Conservation (phyloP, 2,113 vertebrate genomes). For the Leptocoma aspasia region DNA sequence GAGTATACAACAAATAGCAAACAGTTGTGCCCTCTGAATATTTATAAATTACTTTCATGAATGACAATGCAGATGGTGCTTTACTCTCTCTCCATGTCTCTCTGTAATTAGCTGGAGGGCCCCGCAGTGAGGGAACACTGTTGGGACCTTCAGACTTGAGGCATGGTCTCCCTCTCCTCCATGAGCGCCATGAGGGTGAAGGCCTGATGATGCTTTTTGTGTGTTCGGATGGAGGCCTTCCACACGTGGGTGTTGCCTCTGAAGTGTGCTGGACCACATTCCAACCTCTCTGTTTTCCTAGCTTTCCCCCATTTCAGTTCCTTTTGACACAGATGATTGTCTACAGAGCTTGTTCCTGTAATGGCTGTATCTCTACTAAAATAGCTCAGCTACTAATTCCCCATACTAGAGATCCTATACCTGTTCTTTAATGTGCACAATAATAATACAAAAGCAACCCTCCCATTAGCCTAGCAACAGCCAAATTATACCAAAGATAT, state of each 20-base stretch:
- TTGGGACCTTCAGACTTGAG: background rate
- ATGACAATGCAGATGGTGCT: background rate
- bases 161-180: background rate
- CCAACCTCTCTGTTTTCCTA: background rate
- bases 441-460: background rate
- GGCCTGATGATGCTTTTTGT: background rate
- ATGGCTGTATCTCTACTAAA: background rate
- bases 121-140: background rate
- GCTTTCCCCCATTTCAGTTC: background rate
- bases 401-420: background rate
- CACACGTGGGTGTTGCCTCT: accelerated
- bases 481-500: background rate
- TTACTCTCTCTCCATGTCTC: background rate
- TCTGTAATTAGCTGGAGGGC: background rate
- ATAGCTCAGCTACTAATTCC: background rate
- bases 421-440: background rate
- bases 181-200: background rate
- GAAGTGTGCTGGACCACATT: background rate
- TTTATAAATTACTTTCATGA: background rate
- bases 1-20: background rate
- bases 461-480: background rate
- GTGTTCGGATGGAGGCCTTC: background rate
- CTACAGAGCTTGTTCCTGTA: background rate
- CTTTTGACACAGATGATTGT: background rate
- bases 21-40: background rate